Evolutionary conservation across 2,113 vertebrate species (phyloP).

Genomic region (Choloepus hoffmanni): DNA sequence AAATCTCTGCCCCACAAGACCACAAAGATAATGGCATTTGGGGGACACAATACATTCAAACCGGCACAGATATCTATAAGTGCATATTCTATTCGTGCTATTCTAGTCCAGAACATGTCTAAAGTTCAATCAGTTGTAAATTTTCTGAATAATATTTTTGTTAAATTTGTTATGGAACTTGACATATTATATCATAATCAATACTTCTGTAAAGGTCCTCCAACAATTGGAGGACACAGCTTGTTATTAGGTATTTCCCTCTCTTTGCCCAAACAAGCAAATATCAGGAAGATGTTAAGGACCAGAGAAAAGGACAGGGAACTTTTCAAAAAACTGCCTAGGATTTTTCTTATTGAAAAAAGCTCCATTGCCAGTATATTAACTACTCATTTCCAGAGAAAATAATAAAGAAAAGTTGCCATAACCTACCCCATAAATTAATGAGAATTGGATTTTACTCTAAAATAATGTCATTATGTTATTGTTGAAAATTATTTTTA

Average conservation of each 20-base stretch:
- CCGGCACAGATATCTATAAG: background rate
- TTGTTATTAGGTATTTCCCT: background rate
- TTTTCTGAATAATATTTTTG: slow-evolving; percentile 35
- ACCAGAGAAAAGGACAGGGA: background rate
- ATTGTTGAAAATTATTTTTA: slow-evolving; percentile 2
- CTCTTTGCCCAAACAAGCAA: background rate
- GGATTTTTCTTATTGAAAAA: background rate
- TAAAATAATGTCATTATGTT: background rate
- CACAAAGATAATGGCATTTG: no score
- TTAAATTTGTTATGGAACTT: background rate
- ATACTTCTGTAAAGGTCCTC: background rate
- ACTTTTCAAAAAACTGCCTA: background rate
- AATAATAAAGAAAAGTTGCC: background rate
- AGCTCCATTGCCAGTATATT: background rate
- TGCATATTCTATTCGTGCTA: background rate
- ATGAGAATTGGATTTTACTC: background rate
- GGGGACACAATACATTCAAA: no score
- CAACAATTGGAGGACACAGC: background rate
- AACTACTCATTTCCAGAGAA: background rate
- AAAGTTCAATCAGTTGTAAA: background rate
- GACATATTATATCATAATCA: background rate
- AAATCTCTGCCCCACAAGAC: no score
- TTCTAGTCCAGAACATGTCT: background rate
- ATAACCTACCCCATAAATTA: background rate
- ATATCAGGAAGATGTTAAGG: background rate